Conservation (phyloP, 2,888 invertebrate genomes). For the Dynastes grantii region DNA sequence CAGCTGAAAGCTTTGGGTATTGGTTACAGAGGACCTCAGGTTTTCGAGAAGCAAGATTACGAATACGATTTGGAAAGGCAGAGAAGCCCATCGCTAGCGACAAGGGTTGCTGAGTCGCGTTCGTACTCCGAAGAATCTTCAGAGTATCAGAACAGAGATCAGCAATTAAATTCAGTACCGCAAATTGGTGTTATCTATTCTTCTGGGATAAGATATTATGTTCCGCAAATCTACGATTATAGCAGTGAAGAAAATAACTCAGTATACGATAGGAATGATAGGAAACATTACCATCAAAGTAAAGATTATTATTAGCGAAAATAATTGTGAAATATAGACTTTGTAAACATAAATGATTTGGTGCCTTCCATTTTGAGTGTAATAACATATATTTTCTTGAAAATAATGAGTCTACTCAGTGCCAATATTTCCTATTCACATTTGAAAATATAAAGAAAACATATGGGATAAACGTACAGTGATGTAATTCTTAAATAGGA, state of each 20-base stretch:
- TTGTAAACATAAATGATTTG: slow-evolving; percentile 39
- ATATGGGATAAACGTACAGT: neutral
- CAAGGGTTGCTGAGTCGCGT: slow-evolving; percentile 24
- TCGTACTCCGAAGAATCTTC: slow-evolving; percentile 41
- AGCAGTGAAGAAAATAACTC: slow-evolving; percentile 64
- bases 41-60: slow-evolving; percentile 67
- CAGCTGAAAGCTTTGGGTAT: slow-evolving; percentile 62
- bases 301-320: slow-evolving; percentile 45
- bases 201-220: slow-evolving; percentile 68
- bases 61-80: slow-evolving; percentile 60
- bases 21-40: slow-evolving; percentile 67
- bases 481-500: neutral
- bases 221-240: slow-evolving; percentile 65
- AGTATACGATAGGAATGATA: slow-evolving; percentile 66
- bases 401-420: slow-evolving; percentile 38
- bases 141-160: slow-evolving; percentile 31
- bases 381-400: neutral
- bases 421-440: slow-evolving; percentile 28
- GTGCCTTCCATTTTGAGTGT: slow-evolving; percentile 27
- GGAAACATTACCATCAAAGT: slow-evolving; percentile 60
- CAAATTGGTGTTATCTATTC: slow-evolving; percentile 69
- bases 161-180: slow-evolving; percentile 62
- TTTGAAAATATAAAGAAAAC: neutral
- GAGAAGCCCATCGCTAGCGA: neutral
- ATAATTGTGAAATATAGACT: slow-evolving; percentile 19